These are phyloP conservation scores for Vimba vimba DNA, from an alignment of 2,113 vertebrate genomes.

Conservation along the genomic window DNA sequence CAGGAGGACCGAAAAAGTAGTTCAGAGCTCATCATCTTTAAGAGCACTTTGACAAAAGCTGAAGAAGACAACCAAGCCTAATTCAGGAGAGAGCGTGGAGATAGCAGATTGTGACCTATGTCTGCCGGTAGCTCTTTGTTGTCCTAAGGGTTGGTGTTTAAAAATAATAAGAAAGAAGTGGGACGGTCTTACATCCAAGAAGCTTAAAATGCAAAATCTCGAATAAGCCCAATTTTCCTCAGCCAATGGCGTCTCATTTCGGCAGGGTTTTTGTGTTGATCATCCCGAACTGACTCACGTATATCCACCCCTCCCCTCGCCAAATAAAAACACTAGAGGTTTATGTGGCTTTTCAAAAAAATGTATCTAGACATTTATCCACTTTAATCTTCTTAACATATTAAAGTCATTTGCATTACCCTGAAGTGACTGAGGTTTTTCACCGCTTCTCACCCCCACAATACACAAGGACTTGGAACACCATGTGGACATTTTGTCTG, in stretches of 20 bases:
- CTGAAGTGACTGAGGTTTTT: slow-evolving; percentile 79
- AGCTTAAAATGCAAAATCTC: slow-evolving; percentile 83
- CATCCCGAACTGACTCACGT: slow-evolving; percentile 78
- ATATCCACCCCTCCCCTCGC: slow-evolving; percentile 67
- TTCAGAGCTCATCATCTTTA: slow-evolving; percentile 27
- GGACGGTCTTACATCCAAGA: slow-evolving; percentile 83
- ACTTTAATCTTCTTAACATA: slow-evolving; percentile 87
- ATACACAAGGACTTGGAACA: slow-evolving; percentile 71
- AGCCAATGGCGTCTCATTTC: slow-evolving; percentile 74
- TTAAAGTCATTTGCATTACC: slow-evolving; percentile 85
- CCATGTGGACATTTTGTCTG: slow-evolving; percentile 75
- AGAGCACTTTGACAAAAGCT: slow-evolving; percentile 63
- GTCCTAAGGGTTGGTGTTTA: slow-evolving; percentile 78
- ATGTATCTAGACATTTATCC: slow-evolving; percentile 86
- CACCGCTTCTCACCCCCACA: slow-evolving; percentile 75
- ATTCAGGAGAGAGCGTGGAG: slow-evolving; percentile 65
- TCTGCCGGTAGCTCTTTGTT: slow-evolving; percentile 72
- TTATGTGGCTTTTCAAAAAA: slow-evolving; percentile 81
- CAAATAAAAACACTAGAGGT: slow-evolving; percentile 81
- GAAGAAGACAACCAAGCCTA: slow-evolving; percentile 68
- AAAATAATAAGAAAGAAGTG: slow-evolving; percentile 81
- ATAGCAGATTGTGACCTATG: slow-evolving; percentile 74
- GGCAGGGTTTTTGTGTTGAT: slow-evolving; percentile 76
- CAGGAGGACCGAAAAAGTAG: background rate
- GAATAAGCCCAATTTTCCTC: slow-evolving; percentile 79